These are phyloP conservation scores for Amaurobius ferox DNA, from an alignment of 2,888 invertebrate genomes.

Conservation along the genomic window DNA sequence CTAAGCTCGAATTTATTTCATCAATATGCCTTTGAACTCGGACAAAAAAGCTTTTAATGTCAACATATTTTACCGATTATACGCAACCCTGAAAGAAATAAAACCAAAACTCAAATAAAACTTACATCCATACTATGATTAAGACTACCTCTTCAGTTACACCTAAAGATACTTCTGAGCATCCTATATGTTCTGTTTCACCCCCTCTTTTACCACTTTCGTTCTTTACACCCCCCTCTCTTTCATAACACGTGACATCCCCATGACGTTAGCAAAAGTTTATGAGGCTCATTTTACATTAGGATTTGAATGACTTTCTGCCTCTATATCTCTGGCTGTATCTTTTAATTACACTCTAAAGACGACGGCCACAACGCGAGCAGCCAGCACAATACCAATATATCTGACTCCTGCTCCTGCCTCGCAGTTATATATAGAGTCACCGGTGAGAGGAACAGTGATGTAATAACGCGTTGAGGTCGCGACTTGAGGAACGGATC, in stretches of 20 bases:
- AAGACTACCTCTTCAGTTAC: slow-evolving; percentile 8
- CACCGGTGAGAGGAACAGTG: slow-evolving; percentile 25
- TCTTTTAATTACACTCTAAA: slow-evolving; percentile 72
- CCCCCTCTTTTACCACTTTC: slow-evolving; percentile 9
- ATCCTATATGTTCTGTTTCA: not conserved
- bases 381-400: slow-evolving; percentile 66
- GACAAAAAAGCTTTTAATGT: slow-evolving; percentile 9
- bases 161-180: slow-evolving; percentile 13
- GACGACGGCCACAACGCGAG: slow-evolving; percentile 51
- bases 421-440: slow-evolving; percentile 12
- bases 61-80: not conserved
- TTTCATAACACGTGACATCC: slow-evolving; percentile 13
- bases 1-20: too few species aligned
- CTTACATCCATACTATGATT: not conserved
- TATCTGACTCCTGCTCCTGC: slow-evolving; percentile 61
- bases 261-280: slow-evolving; percentile 24
- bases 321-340: slow-evolving; percentile 52
- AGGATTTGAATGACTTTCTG: slow-evolving; percentile 67
- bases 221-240: not conserved
- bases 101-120: slow-evolving; percentile 8
- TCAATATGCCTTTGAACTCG: not conserved
- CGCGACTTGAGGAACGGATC: not conserved
- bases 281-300: slow-evolving; percentile 62
- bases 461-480: not conserved
- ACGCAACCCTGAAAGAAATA: not conserved